Conservation (phyloP, 2,113 vertebrate genomes). For the Chelonoidis abingdonii region DNA sequence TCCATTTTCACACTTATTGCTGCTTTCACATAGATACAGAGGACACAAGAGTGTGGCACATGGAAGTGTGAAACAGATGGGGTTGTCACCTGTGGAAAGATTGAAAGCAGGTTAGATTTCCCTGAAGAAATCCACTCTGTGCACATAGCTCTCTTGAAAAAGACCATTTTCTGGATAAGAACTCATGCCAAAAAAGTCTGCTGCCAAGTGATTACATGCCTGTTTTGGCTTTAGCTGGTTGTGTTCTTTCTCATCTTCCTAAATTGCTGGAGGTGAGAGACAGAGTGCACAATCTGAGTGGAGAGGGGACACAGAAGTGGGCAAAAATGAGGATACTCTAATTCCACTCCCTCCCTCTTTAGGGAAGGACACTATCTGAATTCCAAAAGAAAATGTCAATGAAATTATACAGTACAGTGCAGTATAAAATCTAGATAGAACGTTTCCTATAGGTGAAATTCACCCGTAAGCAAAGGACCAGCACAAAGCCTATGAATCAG, state of each 20-base stretch:
- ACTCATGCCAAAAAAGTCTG: constrained; percentile 12
- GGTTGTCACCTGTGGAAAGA: constrained; percentile 34
- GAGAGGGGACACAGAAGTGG: not conserved
- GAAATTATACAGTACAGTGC: rapidly evolving
- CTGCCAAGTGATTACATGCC: constrained; percentile 61
- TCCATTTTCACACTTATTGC: not conserved
- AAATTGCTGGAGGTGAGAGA: constrained; percentile 21
- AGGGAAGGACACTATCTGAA: not conserved
- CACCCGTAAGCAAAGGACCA: not conserved
- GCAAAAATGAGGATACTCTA: constrained; percentile 7
- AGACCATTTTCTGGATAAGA: constrained; percentile 21
- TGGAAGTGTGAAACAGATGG: constrained; percentile 31
- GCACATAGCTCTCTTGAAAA: constrained; percentile 35
- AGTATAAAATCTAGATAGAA: not conserved
- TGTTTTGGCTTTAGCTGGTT: constrained; percentile 48
- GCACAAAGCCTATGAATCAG: not conserved
- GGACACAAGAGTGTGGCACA: not conserved
- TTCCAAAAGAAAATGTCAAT: not conserved
- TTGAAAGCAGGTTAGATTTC: constrained; percentile 51
- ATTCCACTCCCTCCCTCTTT: not conserved
- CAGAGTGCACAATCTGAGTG: not conserved
- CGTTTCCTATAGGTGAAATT: not conserved
- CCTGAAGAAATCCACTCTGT: constrained; percentile 37
- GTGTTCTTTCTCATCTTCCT: constrained; percentile 5
- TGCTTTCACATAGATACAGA: constrained; percentile 7